A percentile compares a stretch with the other conserved stretches of the same genome.
Conservation (phyloP, 23 tunicate genomes). For the Trididemnum nubilum region DNA sequence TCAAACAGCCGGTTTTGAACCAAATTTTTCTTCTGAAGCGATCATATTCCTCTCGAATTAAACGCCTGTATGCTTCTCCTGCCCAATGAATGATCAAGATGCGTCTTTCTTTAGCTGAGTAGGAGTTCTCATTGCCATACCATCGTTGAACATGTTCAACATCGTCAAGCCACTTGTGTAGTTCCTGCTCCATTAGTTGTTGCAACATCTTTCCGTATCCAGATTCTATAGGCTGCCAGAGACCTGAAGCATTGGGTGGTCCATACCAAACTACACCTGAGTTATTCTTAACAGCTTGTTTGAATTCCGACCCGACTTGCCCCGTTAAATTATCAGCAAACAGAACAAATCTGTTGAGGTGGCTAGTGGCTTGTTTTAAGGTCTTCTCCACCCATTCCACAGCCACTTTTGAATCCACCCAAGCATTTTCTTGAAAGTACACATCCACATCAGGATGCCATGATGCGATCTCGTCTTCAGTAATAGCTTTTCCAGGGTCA, state of each 20-base stretch:
- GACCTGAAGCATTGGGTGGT: not conserved
- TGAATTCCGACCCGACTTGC: not conserved
- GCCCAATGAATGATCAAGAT: not conserved
- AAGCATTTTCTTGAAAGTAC: too few species aligned
- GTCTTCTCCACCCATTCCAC: too few species aligned
- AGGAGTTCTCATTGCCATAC: not conserved
- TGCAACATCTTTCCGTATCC: not conserved
- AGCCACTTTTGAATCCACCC: too few species aligned
- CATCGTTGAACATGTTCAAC: not conserved
- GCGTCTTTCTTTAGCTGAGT: not conserved
- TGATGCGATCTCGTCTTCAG: too few species aligned
- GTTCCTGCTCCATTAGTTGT: not conserved
- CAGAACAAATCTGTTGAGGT: too few species aligned
- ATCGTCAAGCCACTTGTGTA: not conserved
- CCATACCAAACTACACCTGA: not conserved
- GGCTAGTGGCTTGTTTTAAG: too few species aligned
- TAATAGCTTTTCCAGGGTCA: too few species aligned
- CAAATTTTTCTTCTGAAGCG: not conserved
- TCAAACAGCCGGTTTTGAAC: not conserved
- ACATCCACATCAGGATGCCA: too few species aligned
- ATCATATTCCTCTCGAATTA: not conserved
- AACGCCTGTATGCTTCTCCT: not conserved
- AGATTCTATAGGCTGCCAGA: not conserved
- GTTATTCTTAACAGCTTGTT: not conserved
- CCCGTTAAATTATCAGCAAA: not conserved